Percentiles rank a stretch among this genome's conserved stretches.
Evolutionary conservation across 2,113 vertebrate genomes (phyloP).

Genomic region (Alosa alosa): DNA sequence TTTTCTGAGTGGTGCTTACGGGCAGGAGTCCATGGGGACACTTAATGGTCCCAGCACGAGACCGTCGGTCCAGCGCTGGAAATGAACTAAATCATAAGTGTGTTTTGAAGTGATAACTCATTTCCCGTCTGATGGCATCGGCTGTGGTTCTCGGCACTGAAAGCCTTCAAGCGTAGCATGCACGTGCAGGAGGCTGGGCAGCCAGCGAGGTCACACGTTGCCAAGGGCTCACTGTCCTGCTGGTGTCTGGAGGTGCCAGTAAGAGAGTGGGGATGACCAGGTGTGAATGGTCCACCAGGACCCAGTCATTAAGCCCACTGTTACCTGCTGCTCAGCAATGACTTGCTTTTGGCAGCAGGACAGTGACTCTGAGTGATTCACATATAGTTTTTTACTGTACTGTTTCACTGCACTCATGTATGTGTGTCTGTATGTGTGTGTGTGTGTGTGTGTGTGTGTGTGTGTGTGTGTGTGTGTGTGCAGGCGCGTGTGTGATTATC

Average conservation of each 20-base stretch:
- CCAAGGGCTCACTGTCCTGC: not conserved
- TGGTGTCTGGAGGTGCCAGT: not conserved
- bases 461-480: slow-evolving; percentile 22
- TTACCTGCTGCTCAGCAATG: not conserved
- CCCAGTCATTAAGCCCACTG: no score
- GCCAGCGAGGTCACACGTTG: not conserved
- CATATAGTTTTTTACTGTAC: not conserved
- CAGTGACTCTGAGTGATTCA: not conserved
- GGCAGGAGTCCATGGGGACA: no score
- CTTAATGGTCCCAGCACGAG: not conserved
- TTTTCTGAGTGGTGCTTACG: not conserved
- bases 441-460: slow-evolving; percentile 9
- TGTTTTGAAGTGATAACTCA: not conserved
- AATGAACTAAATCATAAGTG: not conserved
- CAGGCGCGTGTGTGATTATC: not conserved
- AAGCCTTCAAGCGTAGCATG: not conserved
- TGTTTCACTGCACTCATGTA: not conserved
- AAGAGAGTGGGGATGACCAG: not conserved
- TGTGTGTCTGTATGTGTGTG: not conserved
- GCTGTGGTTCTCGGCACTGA: not conserved
- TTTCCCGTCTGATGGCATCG: no score
- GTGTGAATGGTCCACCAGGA: not conserved
- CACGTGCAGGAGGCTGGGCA: not conserved
- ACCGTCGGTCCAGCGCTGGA: not conserved
- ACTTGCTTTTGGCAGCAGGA: not conserved